These are phyloP conservation scores for Sclerurus mexicanus DNA, from an alignment of 2,113 vertebrate genomes.

Conservation along the genomic window DNA sequence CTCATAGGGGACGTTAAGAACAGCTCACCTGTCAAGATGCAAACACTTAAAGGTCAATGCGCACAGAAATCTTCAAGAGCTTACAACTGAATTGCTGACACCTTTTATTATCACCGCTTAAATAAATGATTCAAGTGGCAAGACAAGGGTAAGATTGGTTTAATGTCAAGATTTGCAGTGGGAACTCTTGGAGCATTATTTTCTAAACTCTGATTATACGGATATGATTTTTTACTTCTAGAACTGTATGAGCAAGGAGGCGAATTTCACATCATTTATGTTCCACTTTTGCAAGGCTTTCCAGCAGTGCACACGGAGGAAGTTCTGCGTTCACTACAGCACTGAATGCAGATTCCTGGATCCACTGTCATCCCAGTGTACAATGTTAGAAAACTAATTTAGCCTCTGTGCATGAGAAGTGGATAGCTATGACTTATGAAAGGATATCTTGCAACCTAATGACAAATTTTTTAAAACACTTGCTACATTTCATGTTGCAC, in stretches of 20 bases:
- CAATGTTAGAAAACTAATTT: background rate
- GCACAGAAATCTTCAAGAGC: constrained; percentile 75
- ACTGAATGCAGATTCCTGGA: background rate
- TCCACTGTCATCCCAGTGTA: background rate
- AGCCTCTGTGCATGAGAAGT: background rate
- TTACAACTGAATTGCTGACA: constrained; percentile 76
- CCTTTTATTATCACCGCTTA: constrained; percentile 81
- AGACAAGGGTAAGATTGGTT: constrained; percentile 59
- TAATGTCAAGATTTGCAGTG: constrained; percentile 66
- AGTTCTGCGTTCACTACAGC: background rate
- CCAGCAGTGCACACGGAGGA: background rate
- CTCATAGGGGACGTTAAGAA: constrained; percentile 71
- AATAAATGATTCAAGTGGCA: constrained; percentile 80
- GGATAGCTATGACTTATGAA: background rate
- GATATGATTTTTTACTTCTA: background rate
- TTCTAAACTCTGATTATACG: background rate
- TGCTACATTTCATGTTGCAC: background rate
- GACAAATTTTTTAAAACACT: background rate
- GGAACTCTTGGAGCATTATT: constrained; percentile 1
- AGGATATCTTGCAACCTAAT: background rate
- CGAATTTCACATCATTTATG: background rate
- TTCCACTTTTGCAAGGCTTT: background rate
- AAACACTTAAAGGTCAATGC: constrained; percentile 78
- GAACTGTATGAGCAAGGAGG: background rate
- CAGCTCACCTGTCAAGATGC: constrained; percentile 74